Conservation (phyloP, 2,888 invertebrate species). For the Margaritifera margaritifera region DNA sequence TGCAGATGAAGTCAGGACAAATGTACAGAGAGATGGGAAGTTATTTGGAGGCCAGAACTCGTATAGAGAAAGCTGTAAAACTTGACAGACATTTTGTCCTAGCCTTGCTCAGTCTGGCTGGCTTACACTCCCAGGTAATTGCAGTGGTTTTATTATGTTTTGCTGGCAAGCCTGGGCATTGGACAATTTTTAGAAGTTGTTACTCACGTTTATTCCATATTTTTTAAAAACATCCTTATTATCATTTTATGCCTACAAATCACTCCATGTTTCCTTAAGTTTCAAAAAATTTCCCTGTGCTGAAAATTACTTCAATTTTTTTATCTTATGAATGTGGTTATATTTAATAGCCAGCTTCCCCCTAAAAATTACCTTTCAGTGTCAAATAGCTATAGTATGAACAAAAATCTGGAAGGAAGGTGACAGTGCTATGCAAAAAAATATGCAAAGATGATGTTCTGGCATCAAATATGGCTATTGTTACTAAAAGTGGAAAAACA, state of each 20-base stretch:
- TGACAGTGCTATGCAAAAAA: too few relatives aligned
- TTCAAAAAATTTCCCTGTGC: background rate
- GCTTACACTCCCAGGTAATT: conserved; percentile 45
- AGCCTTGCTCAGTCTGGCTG: conserved; percentile 53
- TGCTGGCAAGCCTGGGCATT: background rate
- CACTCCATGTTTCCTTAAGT: background rate
- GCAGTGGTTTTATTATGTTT: background rate
- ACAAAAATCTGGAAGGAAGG: too few relatives aligned
- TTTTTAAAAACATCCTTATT: too few relatives aligned
- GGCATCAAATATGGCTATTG: too few relatives aligned
- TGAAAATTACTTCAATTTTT: background rate
- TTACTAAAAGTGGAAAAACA: too few relatives aligned
- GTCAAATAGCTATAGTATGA: too few relatives aligned
- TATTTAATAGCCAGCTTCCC: too few relatives aligned
- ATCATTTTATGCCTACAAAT: too few relatives aligned
- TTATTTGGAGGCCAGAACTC: conserved; percentile 36
- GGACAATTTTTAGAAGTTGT: background rate
- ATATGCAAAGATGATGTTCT: too few relatives aligned
- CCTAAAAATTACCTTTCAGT: too few relatives aligned
- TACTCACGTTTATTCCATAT: background rate
- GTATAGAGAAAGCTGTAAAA: conserved; percentile 46
- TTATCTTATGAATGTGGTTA: too few relatives aligned
- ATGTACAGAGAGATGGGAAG: conserved; percentile 45
- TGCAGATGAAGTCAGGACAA: conserved; percentile 49
- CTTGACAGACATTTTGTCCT: conserved; percentile 56